A percentile compares a stretch with the other conserved stretches of the same genome.
These are phyloP conservation scores for Epinotia brunnichana DNA, from an alignment of 2,888 invertebrate genomes.

Conservation along the genomic window DNA sequence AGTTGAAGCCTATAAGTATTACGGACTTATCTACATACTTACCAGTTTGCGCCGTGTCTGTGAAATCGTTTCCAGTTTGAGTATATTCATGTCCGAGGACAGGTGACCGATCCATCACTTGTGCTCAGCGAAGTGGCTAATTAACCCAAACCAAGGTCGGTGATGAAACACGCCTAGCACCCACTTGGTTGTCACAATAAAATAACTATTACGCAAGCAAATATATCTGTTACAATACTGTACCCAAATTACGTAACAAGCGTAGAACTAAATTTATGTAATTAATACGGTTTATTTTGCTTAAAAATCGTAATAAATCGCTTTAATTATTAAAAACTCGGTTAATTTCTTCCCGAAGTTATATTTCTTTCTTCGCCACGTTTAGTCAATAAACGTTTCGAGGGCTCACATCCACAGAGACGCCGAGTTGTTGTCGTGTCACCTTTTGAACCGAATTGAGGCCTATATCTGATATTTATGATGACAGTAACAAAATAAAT, in stretches of 20 bases:
- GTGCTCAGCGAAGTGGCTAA: constrained; percentile 74
- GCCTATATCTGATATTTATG: too few relatives aligned
- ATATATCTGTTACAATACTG: constrained; percentile 45
- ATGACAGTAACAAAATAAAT: too few relatives aligned
- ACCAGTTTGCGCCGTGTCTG: not conserved
- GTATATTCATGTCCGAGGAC: constrained; percentile 54
- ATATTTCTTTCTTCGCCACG: too few relatives aligned
- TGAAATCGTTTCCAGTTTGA: constrained; percentile 46
- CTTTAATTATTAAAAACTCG: constrained; percentile 16
- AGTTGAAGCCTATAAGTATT: not conserved
- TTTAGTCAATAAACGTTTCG: too few relatives aligned
- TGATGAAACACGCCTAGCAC: constrained; percentile 74
- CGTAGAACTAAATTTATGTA: constrained; percentile 32
- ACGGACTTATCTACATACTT: not conserved
- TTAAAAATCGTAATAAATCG: constrained; percentile 13
- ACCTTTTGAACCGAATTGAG: too few relatives aligned
- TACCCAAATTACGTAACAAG: constrained; percentile 33
- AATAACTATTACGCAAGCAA: constrained; percentile 60
- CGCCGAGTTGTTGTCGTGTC: too few relatives aligned
- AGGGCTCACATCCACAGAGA: too few relatives aligned
- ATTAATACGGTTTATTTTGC: constrained; percentile 4
- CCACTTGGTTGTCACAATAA: constrained; percentile 65
- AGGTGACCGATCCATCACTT: constrained; percentile 81
- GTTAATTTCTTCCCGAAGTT: not conserved
- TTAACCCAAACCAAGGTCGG: constrained; percentile 80